These are phyloP conservation scores for Prunella himalayana DNA, from an alignment of 2,113 vertebrate species.

Conservation along the genomic window DNA sequence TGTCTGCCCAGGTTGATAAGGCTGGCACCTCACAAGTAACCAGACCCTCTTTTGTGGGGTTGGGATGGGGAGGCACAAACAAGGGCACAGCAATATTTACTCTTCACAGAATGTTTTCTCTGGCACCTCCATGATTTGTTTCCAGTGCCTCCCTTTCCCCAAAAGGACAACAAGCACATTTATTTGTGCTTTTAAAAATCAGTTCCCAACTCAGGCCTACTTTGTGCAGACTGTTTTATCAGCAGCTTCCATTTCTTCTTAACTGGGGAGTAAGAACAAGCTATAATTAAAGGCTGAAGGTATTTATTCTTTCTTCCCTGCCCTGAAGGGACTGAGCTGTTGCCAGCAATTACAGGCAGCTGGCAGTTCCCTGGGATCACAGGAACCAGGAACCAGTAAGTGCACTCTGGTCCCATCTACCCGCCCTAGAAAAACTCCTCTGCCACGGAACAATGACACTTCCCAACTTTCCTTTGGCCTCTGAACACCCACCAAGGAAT, in stretches of 20 bases:
- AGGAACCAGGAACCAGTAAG: background rate
- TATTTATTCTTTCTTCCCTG: background rate
- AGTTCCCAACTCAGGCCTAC: background rate
- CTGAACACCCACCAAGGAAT: background rate
- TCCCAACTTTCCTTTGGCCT: background rate
- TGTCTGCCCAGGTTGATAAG: accelerated
- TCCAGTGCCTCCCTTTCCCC: background rate
- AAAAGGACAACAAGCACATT: background rate
- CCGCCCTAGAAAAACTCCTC: background rate
- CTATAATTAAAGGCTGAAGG: background rate
- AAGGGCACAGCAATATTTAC: background rate
- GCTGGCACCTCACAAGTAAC: background rate
- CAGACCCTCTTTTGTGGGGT: background rate
- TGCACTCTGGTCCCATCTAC: background rate
- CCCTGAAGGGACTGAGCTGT: background rate
- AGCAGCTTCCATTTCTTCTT: background rate
- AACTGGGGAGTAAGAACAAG: background rate
- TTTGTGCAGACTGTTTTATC: background rate
- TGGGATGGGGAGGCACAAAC: background rate
- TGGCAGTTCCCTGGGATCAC: background rate
- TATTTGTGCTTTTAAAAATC: background rate
- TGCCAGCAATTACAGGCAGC: background rate
- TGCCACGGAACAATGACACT: background rate
- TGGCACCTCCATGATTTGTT: background rate
- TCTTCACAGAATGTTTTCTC: background rate